These are phyloP conservation scores for Sciurus vulgaris DNA, from an alignment of 2,797 vertebrate species.

Conservation along the genomic window DNA sequence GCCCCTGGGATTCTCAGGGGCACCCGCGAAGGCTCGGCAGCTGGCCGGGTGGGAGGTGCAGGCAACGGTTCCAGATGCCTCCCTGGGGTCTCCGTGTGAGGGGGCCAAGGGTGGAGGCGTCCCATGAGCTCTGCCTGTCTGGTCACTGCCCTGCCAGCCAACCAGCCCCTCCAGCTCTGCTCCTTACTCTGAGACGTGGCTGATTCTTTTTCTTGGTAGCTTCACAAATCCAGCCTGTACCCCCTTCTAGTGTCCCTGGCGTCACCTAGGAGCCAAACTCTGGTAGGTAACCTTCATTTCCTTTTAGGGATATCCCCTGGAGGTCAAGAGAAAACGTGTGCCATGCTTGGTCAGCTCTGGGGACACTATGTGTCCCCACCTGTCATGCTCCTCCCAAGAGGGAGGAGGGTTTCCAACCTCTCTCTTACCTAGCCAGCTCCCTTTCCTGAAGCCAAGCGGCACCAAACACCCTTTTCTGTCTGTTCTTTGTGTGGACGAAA, in stretches of 20 bases:
- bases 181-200: too few relatives aligned
- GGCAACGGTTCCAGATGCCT: neutral
- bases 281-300: neutral
- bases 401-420: too few relatives aligned
- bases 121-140: neutral
- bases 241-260: neutral
- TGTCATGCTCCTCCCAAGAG: too few relatives aligned
- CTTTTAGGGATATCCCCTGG: fast-evolving
- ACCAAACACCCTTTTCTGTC: too few relatives aligned
- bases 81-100: neutral
- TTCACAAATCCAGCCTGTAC: neutral
- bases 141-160: neutral
- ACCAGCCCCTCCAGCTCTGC: neutral
- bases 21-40: fast-evolving
- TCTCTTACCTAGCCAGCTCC: too few relatives aligned
- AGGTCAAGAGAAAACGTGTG: neutral
- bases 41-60: neutral
- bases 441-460: too few relatives aligned
- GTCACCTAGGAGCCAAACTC: too few relatives aligned
- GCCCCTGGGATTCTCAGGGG: neutral
- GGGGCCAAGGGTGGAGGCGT: neutral
- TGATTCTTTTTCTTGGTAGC: neutral
- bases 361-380: neutral
- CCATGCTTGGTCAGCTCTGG: neutral
- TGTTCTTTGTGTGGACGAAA: too few relatives aligned